A percentile compares a stretch with the other conserved stretches of the same genome.
phyloP scores from a whole-genome alignment of 1,140 invertebrate species.

The Drosophila equinoxialis region DNA sequence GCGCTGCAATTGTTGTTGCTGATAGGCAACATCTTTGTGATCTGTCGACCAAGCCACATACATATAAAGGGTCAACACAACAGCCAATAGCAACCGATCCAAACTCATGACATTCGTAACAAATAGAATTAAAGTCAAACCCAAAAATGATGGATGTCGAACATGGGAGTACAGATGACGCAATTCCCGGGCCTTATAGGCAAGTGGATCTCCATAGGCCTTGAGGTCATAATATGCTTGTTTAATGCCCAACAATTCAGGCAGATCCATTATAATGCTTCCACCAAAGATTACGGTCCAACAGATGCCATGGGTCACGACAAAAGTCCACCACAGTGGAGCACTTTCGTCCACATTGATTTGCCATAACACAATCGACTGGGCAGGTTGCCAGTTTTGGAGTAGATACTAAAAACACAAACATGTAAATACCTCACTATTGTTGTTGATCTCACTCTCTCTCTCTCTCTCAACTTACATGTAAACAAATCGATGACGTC shows the following conservation, averaged over 20 bases:
- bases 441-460: slow-evolving; percentile 7
- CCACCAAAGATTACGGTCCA: slow-evolving; percentile 87
- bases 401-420: slow-evolving; percentile 73
- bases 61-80: slow-evolving; percentile 84
- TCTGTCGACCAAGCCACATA: slow-evolving; percentile 85
- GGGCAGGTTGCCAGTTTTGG: slow-evolving; percentile 83
- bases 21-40: slow-evolving; percentile 84
- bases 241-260: slow-evolving; percentile 86
- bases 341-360: slow-evolving; percentile 81
- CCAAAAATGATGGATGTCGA: slow-evolving; percentile 80
- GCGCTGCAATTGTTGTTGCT: slow-evolving; percentile 66
- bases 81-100: slow-evolving; percentile 84
- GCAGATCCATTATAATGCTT: slow-evolving; percentile 86
- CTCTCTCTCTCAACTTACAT: slow-evolving; percentile 53
- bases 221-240: slow-evolving; percentile 83
- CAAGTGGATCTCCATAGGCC: slow-evolving; percentile 52
- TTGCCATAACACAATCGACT: slow-evolving; percentile 84
- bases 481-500: slow-evolving; percentile 81
- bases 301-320: slow-evolving; percentile 83
- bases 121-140: slow-evolving; percentile 72
- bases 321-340: slow-evolving; percentile 83
- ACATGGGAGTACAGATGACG: slow-evolving; percentile 71
- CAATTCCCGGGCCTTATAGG: slow-evolving; percentile 70
- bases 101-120: slow-evolving; percentile 79
- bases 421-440: slow-evolving; percentile 1